Evolutionary conservation across 2,113 vertebrate species (phyloP).

Genomic region (Pterocles burchelli): DNA sequence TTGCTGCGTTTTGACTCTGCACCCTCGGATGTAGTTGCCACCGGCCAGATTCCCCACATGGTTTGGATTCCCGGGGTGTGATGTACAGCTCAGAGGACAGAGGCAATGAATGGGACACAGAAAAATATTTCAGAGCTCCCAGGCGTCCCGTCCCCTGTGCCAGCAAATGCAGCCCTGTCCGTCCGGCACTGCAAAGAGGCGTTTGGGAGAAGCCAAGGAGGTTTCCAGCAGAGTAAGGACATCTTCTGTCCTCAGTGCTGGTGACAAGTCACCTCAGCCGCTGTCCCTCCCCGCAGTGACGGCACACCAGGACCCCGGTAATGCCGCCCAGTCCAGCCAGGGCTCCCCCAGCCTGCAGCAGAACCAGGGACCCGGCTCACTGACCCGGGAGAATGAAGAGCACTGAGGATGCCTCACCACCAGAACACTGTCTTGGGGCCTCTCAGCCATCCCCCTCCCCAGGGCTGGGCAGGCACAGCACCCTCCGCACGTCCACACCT

Average conservation of each 20-base stretch:
- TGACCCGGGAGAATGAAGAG: not conserved
- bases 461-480: not conserved
- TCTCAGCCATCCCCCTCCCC: not conserved
- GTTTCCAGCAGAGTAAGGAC: not conserved
- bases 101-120: not conserved
- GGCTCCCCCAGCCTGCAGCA: not conserved
- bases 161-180: not conserved
- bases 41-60: not conserved
- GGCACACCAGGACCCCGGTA: no score
- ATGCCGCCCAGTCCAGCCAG: not conserved
- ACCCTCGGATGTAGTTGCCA: not conserved
- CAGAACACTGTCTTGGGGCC: not conserved
- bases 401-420: not conserved
- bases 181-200: not conserved
- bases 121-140: not conserved
- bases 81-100: not conserved
- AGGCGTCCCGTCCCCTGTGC: not conserved
- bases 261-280: not conserved
- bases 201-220: not conserved
- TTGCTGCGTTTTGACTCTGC: not conserved
- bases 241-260: accelerated
- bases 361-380: not conserved
- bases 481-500: not conserved
- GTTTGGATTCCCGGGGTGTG: not conserved
- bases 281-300: no score